Evolutionary conservation across 2,888 invertebrate species (phyloP).

Genomic region (Rhagium mordax): DNA sequence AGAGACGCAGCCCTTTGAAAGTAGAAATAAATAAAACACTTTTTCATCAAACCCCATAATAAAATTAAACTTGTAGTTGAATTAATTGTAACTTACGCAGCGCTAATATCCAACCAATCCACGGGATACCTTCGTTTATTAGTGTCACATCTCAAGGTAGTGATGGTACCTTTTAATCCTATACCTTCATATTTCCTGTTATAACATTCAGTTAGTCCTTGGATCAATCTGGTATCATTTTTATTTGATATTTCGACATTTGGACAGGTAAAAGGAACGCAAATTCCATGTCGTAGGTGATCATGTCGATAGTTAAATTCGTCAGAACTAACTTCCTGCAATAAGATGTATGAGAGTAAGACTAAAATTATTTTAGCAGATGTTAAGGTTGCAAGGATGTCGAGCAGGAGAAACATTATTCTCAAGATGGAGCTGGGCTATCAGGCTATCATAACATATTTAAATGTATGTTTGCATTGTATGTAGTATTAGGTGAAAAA

Average conservation of each 20-base stretch:
- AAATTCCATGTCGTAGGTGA: slow-evolving; percentile 48
- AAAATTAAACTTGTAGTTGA: too few species aligned
- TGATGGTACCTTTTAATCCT: slow-evolving; percentile 46
- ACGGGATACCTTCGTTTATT: slow-evolving; percentile 40
- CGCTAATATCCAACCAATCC: slow-evolving; percentile 47
- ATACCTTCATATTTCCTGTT: slow-evolving; percentile 42
- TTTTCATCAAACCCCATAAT: too few species aligned
- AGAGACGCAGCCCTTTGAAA: too few species aligned
- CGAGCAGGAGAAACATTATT: too few species aligned
- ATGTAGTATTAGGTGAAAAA: too few species aligned
- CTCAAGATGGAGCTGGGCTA: too few species aligned
- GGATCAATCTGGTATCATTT: slow-evolving; percentile 37
- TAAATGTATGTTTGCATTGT: too few species aligned
- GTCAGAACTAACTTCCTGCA: slow-evolving; percentile 43
- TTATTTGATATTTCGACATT: slow-evolving; percentile 38
- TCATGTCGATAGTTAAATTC: slow-evolving; percentile 51
- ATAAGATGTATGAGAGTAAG: slow-evolving; percentile 11
- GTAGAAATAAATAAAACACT: too few species aligned
- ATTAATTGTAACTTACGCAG: slow-evolving; percentile 47
- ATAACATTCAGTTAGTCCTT: slow-evolving; percentile 45
- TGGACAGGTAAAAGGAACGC: slow-evolving; percentile 51
- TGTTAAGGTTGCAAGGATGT: too few species aligned
- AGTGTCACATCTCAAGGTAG: slow-evolving; percentile 42
- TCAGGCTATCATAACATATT: too few species aligned
- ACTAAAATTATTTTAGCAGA: too few species aligned